Percentiles rank a stretch among this genome's conserved stretches.
Conservation (phyloP, 2,113 vertebrate species). For the Pituophis catenifer region DNA sequence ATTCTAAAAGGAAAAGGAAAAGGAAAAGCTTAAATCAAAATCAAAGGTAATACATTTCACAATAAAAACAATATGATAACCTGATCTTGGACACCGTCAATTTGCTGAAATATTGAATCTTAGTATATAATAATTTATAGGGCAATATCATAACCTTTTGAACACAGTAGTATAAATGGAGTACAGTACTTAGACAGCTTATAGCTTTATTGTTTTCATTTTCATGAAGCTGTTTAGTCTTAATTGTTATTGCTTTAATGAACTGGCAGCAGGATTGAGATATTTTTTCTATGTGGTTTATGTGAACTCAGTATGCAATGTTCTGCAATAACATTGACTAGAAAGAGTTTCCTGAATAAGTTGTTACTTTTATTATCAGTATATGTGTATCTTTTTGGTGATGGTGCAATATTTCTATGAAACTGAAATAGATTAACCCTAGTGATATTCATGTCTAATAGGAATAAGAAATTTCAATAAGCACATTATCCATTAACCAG, state of each 20-base stretch:
- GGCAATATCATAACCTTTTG: neutral
- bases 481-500: neutral
- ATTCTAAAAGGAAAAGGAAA: neutral
- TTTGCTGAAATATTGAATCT: neutral
- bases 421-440: neutral
- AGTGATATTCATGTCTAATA: neutral
- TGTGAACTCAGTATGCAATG: neutral
- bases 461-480: neutral
- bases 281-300: neutral
- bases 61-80: neutral
- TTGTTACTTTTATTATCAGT: neutral
- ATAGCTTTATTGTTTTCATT: neutral
- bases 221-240: neutral
- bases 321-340: neutral
- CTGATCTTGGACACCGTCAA: neutral
- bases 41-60: constrained; percentile 1
- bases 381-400: neutral
- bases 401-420: neutral
- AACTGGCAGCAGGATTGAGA: neutral
- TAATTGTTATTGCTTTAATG: constrained; percentile 8
- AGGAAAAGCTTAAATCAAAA: neutral
- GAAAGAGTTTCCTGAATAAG: neutral
- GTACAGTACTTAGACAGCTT: neutral
- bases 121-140: neutral
- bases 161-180: neutral